Conservation (phyloP, 2,113 vertebrate species). For the Myrmecobius fasciatus region DNA sequence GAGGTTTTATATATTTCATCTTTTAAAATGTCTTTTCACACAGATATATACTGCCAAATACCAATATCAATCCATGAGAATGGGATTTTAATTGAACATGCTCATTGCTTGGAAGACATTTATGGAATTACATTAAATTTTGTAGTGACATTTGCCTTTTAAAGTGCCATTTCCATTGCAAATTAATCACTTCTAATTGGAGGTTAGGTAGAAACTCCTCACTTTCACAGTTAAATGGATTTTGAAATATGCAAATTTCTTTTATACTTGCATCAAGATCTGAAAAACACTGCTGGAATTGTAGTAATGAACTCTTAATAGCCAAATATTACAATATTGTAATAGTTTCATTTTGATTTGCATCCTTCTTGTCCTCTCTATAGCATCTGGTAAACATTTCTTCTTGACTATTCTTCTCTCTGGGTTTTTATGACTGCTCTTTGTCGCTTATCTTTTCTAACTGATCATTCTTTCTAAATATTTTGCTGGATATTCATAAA, state of each 20-base stretch:
- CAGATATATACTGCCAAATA: neutral
- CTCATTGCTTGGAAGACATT: neutral
- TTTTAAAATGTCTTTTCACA: neutral
- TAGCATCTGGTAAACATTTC: neutral
- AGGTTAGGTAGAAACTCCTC: neutral
- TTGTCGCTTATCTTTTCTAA: neutral
- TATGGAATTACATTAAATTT: neutral
- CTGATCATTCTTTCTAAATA: neutral
- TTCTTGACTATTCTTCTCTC: neutral
- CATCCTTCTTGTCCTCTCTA: neutral
- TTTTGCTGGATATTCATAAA: neutral
- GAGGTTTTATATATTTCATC: neutral
- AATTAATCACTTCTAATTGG: neutral
- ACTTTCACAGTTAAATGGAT: neutral
- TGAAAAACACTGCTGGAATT: neutral
- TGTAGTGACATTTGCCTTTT: neutral
- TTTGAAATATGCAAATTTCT: neutral
- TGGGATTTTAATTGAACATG: neutral
- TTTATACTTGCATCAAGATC: neutral
- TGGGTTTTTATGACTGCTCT: neutral
- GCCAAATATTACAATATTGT: neutral
- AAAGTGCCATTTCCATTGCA: neutral
- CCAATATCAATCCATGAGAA: neutral
- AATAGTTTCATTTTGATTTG: neutral
- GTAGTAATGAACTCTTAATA: neutral